Evolutionary conservation across 2,888 invertebrate genomes (phyloP), one percentile per base, ranked within the genome.

Genomic region (Troides oblongomaculatus): DNA sequence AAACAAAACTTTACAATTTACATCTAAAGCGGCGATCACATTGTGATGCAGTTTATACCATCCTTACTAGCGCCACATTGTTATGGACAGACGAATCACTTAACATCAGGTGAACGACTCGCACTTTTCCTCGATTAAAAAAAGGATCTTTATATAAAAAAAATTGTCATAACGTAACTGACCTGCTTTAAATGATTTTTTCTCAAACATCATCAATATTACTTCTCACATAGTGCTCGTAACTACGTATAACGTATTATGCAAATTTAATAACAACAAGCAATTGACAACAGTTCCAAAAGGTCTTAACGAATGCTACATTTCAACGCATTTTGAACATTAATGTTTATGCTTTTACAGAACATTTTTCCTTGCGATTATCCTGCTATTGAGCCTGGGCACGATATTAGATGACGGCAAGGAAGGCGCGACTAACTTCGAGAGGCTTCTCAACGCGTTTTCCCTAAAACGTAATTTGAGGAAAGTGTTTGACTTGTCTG

Each of bases 371-470:
- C 81, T 92, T 58, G 90, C 85, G 39, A 74, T 93, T 67, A 72
- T 87, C 50, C 78, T 91, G 57, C 79, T 91, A 58, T 79, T 92
- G 21, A 84, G 86, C 64, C 76, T 93, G 70, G 93, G 92, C 6
- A 92, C 93, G 4, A 77, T 88, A 43, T 79, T 91, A 64, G 92
- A 92, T 74, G 91, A 92, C 73, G 88, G 86, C 0, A 88, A 85
- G 64, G 91, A 90, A 74, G 91, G 89, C 18, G 73, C 75, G n/a
- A 89, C 87, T 0, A 92, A 90, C 77, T 92, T 92, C 77, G 92
- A 92, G 77, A 92, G 89, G 73, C 80, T 92, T 68, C 88, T 93
- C 61, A 89, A 89, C 72, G 90, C 91, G 59, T 93, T 94, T 81
- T 93, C 94, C 1, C 72, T 94, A 68, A 90, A 89, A 78, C 86